A percentile compares a stretch with the other conserved stretches of the same genome.
These are phyloP conservation scores for Mungos mungo DNA, from an alignment of 2,113 vertebrate species.

Conservation along the genomic window DNA sequence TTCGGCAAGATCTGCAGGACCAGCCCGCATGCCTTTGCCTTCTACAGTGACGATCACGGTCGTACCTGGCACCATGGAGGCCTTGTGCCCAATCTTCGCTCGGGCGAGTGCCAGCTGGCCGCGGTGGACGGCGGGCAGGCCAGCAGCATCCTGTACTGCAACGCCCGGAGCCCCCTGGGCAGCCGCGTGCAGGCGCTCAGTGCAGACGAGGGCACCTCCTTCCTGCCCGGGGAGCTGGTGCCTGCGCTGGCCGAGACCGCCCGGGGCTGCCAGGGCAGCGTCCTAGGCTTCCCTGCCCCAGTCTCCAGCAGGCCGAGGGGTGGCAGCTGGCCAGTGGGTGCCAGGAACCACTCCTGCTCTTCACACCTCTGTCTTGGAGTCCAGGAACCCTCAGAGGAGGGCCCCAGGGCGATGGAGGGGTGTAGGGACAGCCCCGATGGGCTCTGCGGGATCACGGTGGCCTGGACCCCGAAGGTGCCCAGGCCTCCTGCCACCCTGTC, in stretches of 20 bases:
- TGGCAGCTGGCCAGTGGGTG: rapidly evolving
- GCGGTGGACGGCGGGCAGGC: constrained; percentile 90
- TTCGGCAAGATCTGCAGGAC: constrained; percentile 93
- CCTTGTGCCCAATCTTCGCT: constrained; percentile 90
- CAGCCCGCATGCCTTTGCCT: constrained; percentile 91
- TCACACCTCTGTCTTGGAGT: rapidly evolving
- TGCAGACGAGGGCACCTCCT: constrained; percentile 87
- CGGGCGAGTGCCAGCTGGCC: constrained; percentile 95
- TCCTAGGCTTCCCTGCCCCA: constrained; percentile 92
- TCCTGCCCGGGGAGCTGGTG: constrained; percentile 91
- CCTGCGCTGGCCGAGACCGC: constrained; percentile 89
- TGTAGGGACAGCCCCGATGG: rapidly evolving
- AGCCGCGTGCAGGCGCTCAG: constrained; percentile 94
- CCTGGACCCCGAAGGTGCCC: rapidly evolving
- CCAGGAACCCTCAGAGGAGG: rapidly evolving
- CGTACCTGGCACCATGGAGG: constrained; percentile 89
- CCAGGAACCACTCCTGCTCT: rapidly evolving
- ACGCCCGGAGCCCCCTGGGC: constrained; percentile 92
- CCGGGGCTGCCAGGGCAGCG: constrained; percentile 94
- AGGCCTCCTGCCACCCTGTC: constrained; percentile 56
- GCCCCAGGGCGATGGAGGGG: rapidly evolving
- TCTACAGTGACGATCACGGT: constrained; percentile 95
- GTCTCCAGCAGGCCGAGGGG: rapidly evolving
- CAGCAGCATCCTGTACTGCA: constrained; percentile 91
- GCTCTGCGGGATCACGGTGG: rapidly evolving